Percentiles rank a stretch among this genome's conserved stretches.
Conservation (phyloP, 92 coral and sea anemone species). For the Parazoanthus atlanticus region DNA sequence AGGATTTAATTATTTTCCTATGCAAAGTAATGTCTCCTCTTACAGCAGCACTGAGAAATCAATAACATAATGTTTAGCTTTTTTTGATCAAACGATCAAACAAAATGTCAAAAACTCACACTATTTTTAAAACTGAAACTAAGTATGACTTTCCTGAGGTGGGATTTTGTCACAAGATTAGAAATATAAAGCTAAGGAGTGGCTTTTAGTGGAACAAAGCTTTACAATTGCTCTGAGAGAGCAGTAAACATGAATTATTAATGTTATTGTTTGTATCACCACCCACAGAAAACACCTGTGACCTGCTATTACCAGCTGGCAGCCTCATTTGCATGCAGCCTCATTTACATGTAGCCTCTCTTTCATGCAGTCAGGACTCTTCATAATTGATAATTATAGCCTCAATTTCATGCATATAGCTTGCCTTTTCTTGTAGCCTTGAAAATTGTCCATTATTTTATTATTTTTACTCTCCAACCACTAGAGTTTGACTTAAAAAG, state of each 20-base stretch:
- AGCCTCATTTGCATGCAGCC: slow-evolving; percentile 21
- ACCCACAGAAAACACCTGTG: slow-evolving; percentile 34
- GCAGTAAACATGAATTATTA: slow-evolving; percentile 17
- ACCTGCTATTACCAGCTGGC: slow-evolving; percentile 36
- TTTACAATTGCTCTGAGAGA: background rate
- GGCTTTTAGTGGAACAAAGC: background rate
- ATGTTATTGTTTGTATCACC: slow-evolving; percentile 21
- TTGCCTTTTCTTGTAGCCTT: background rate
- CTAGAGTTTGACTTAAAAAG: background rate
- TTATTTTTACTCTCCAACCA: background rate
- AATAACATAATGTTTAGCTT: slow-evolving; percentile 1
- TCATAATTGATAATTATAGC: background rate
- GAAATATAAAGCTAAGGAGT: background rate
- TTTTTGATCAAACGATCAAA: slow-evolving; percentile 33
- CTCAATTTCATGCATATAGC: background rate
- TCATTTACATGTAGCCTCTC: slow-evolving; percentile 32
- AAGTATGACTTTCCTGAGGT: slow-evolving; percentile 5
- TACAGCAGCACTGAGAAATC: slow-evolving; percentile 40
- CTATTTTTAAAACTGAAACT: background rate
- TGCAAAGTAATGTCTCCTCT: slow-evolving; percentile 1
- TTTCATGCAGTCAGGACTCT: slow-evolving; percentile 1
- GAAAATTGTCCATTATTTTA: no score
- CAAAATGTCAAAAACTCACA: background rate
- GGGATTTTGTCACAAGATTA: slow-evolving; percentile 16
- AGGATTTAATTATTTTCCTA: slow-evolving; percentile 38